Evolutionary conservation across 2,113 vertebrate genomes (phyloP), one percentile per base, ranked within the genome.

Genomic region (Pseudopipra pipra): DNA sequence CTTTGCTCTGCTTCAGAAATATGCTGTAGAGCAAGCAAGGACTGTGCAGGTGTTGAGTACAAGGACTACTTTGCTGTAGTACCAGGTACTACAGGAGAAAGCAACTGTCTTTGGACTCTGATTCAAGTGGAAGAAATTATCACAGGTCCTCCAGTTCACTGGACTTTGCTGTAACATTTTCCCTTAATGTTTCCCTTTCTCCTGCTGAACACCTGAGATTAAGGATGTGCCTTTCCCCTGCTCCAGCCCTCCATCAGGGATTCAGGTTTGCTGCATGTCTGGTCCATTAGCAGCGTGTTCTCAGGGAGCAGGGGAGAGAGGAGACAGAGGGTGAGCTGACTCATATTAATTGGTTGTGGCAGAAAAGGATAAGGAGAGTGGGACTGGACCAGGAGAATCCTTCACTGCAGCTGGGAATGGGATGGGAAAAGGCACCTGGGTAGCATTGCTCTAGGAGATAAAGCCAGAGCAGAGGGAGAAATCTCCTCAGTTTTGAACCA

Each of bases 41-140:
- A 4, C 2, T 31, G 19, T 18, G 6, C 23, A 17, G 4, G 9
- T 9, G 14, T 59, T 4, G 13, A 1, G 9, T 11, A 9, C 47
- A n/a, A 59, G 44, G 30, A 23, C 15, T 25, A 27, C 20, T n/a
- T 18, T 23, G 41, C 19, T 71, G 47, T 17, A 72, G 35, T 3
- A 30, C 0, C 4, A 55, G 27, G 9, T 13, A 25, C 15, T 30
- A 28, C 2, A 52, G 30, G 0, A 39, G 56, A n/a, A 75, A 71
- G 12, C 6, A 71, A 13, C 35, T 16, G 8, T 5, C 15, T 51
- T 7, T 75, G 65, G 54, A 33, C n/a, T 70, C 24, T 30, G 8
- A 70, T 47, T n/a, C 35, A 67, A 46, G 19, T 1, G 2, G 6
- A 67, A 61, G 27, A 47, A 76, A 41, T 11, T 10, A 31, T 23